Evolutionary conservation across 2,797 vertebrate genomes (phyloP).

Genomic region (Pterois miles): DNA sequence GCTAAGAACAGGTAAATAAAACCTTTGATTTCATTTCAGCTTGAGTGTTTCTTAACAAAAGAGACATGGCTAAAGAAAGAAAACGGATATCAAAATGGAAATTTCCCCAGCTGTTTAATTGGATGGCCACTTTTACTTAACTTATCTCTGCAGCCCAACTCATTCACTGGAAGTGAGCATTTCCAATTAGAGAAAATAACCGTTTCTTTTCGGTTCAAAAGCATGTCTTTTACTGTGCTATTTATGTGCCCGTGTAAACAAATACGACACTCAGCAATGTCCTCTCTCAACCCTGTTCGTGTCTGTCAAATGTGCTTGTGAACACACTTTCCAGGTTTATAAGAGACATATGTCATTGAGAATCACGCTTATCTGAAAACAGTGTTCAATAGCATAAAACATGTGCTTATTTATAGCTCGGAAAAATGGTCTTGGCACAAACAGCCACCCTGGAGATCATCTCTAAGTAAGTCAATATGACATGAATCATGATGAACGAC

Average conservation of each 20-base stretch:
- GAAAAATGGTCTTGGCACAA: slow-evolving; percentile 65
- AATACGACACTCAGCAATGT: slow-evolving; percentile 37
- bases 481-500: slow-evolving; percentile 76
- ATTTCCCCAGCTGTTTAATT: slow-evolving; percentile 84
- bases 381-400: slow-evolving; percentile 64
- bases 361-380: slow-evolving; percentile 46
- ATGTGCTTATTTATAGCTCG: slow-evolving; percentile 66
- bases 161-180: slow-evolving; percentile 81
- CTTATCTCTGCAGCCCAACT: slow-evolving; percentile 80
- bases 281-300: slow-evolving; percentile 51
- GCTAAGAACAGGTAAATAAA: slow-evolving; percentile 83
- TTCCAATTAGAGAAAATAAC: slow-evolving; percentile 81
- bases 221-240: slow-evolving; percentile 55
- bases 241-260: slow-evolving; percentile 71
- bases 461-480: slow-evolving; percentile 74
- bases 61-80: slow-evolving; percentile 76
- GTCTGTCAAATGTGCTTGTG: slow-evolving; percentile 43
- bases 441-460: slow-evolving; percentile 58
- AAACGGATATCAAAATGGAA: slow-evolving; percentile 79
- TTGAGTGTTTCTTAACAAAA: slow-evolving; percentile 84
- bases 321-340: slow-evolving; percentile 44
- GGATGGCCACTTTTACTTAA: slow-evolving; percentile 84
- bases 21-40: slow-evolving; percentile 86
- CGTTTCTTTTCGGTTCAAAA: slow-evolving; percentile 72
- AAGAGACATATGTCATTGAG: slow-evolving; percentile 42